These are phyloP conservation scores for Heterochromis multidens DNA, from an alignment of 2,113 vertebrate genomes.

Conservation along the genomic window DNA sequence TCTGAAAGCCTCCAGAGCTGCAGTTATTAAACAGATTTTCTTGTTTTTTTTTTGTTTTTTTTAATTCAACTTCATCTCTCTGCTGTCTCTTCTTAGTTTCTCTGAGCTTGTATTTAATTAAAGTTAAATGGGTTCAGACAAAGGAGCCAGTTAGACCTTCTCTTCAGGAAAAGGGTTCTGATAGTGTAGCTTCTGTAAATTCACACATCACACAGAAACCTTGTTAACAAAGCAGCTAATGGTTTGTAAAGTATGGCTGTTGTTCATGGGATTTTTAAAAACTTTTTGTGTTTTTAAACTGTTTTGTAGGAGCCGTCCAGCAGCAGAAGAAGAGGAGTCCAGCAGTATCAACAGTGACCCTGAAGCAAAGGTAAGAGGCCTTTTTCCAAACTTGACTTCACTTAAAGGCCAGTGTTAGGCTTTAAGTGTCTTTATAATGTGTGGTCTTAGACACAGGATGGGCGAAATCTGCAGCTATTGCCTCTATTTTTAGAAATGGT, in stretches of 20 bases:
- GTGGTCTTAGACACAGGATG: background rate
- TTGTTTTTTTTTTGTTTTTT: background rate
- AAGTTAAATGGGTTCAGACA: slow-evolving; percentile 5
- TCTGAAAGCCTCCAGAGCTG: background rate
- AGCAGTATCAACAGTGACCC: slow-evolving; percentile 87
- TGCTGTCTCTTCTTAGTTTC: background rate
- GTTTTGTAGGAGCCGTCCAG: slow-evolving; percentile 81
- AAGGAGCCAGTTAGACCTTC: slow-evolving; percentile 24
- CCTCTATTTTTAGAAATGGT: background rate
- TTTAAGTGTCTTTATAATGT: background rate
- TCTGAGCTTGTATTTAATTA: slow-evolving; percentile 21
- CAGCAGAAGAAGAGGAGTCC: slow-evolving; percentile 87
- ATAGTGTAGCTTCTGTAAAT: background rate
- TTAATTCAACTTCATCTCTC: too few relatives aligned
- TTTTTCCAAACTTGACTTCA: background rate
- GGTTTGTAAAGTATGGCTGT: background rate
- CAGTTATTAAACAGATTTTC: background rate
- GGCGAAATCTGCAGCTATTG: background rate
- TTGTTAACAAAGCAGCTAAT: background rate
- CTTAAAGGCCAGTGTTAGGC: fast-evolving
- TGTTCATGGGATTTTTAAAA: background rate
- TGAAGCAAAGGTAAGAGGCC: slow-evolving; percentile 85
- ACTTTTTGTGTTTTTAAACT: background rate
- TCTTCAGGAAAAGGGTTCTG: slow-evolving; percentile 43
- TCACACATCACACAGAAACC: background rate